Base-by-base conservation (phyloP, 1,140 invertebrate species). In the Drosophila hydei region DNA sequence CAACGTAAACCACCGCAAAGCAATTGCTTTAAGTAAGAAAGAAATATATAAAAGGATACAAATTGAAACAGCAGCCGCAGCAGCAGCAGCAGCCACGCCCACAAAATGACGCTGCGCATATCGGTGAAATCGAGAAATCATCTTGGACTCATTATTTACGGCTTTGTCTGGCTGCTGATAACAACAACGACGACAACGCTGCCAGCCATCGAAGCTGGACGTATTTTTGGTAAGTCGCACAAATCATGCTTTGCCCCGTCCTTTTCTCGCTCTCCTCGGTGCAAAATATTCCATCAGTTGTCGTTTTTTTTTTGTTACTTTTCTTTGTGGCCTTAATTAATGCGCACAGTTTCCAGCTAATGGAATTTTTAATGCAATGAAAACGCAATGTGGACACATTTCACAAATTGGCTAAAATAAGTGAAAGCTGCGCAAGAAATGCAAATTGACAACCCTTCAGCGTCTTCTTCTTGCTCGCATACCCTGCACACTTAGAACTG, bases 71-170 rank as follows among this genome's bases (percentile, higher is more conserved):
- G 58, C 25, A 59, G 51, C 16, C 43, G 71, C 27, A 48, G 55
- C 45, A 59, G 73, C 38, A 56, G 58, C 30, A 62, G 43, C 30
- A 69, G 76, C 21, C 67, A 65, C 8, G 40, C 23, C 18, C 50
- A 71, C 89, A 91, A 89, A 79, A 91, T 91, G 89, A 88, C 81
- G 87, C 70, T 76, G 75, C 77, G 89, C 79, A 89, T 91, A 77
- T 85, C 81, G 72, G 79, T 71, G 61, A 87, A 77, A 91, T 79
- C 70, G 69, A 72, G 85, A 77, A 84, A 91, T 88, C 79, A 89
- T 88, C 83, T 79, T 67, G 85, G 69, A 62, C 81, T 88, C 76
- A 91, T 91, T 77, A 89, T 88, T 77, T 80, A 87, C 68, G 83
- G 77, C 71, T 75, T 84, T 69, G 74, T 89, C 50, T 67, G 76